These are phyloP conservation scores for Dugesia japonica DNA, from an alignment of 2,888 invertebrate genomes.

Conservation along the genomic window DNA sequence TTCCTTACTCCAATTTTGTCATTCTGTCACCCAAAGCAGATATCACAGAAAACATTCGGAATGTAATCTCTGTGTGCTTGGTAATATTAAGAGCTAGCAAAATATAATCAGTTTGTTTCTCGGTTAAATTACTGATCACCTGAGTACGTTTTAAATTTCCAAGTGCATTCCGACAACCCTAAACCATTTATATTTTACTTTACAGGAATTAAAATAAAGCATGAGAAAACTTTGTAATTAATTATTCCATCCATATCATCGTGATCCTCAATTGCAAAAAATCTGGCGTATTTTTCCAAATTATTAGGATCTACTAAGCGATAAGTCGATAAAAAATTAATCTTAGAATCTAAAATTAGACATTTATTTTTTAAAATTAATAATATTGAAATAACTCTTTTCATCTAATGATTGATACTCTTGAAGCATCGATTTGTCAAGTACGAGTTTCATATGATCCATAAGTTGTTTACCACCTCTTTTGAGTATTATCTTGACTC, in stretches of 20 bases:
- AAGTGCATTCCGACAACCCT: constrained; percentile 9
- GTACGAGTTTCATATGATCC: constrained; percentile 43
- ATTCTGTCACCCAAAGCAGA: constrained; percentile 44
- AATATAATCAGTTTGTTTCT: constrained; percentile 45
- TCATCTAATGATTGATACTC: not conserved
- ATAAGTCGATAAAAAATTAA: constrained; percentile 45
- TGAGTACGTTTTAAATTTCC: constrained; percentile 37
- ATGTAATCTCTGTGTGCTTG: constrained; percentile 43
- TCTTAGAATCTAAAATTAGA: constrained; percentile 39
- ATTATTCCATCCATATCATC: constrained; percentile 43
- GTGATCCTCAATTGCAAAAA: constrained; percentile 44
- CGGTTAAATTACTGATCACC: constrained; percentile 40
- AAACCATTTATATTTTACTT: not conserved
- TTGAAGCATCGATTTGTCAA: constrained; percentile 38
- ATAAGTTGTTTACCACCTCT: constrained; percentile 41
- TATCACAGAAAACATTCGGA: constrained; percentile 47
- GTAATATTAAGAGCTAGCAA: constrained; percentile 45
- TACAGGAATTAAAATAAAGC: too few species aligned
- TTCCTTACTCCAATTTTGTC: constrained; percentile 46
- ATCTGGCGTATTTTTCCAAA: constrained; percentile 43
- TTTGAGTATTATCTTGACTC: constrained; percentile 44
- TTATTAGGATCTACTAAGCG: constrained; percentile 42
- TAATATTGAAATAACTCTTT: not conserved
- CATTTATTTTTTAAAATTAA: not conserved
- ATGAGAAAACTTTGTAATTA: constrained; percentile 36